A percentile compares a stretch with the other conserved stretches of the same genome.
Evolutionary conservation across 2,113 vertebrate genomes (phyloP).

Genomic region (Narcine bancroftii): DNA sequence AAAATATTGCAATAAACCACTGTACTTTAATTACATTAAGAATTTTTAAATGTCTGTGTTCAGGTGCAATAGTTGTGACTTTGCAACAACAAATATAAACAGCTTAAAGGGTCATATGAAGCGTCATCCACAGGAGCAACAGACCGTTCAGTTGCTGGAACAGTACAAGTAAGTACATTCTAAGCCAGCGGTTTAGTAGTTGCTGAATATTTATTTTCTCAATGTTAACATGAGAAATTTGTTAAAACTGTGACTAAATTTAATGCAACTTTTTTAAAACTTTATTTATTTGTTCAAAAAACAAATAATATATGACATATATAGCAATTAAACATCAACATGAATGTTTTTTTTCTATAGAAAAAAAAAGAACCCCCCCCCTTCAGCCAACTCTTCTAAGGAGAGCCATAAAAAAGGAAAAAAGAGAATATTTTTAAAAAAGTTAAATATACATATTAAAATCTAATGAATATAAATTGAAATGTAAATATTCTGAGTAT

Average conservation of each 20-base stretch:
- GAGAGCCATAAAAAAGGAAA: no score
- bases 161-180: conserved; percentile 66
- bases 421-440: no score
- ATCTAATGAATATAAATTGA: neutral
- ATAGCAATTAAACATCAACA: no score
- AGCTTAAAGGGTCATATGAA: conserved; percentile 80
- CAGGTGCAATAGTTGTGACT: conserved; percentile 74
- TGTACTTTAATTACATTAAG: neutral
- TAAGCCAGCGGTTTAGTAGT: neutral
- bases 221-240: neutral
- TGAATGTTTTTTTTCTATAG: no score
- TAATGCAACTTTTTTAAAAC: neutral
- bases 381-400: no score
- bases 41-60: neutral
- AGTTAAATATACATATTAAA: no score
- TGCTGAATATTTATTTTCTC: neutral
- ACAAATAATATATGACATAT: no score
- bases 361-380: no score
- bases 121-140: conserved; percentile 72
- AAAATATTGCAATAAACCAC: neutral
- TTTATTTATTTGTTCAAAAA: no score
- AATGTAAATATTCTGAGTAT: no score
- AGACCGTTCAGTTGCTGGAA: conserved; percentile 73
- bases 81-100: conserved; percentile 80
- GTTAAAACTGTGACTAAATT: neutral